Evolutionary conservation across 2,888 invertebrate species (phyloP).

Genomic region (Thereva nobilitata): DNA sequence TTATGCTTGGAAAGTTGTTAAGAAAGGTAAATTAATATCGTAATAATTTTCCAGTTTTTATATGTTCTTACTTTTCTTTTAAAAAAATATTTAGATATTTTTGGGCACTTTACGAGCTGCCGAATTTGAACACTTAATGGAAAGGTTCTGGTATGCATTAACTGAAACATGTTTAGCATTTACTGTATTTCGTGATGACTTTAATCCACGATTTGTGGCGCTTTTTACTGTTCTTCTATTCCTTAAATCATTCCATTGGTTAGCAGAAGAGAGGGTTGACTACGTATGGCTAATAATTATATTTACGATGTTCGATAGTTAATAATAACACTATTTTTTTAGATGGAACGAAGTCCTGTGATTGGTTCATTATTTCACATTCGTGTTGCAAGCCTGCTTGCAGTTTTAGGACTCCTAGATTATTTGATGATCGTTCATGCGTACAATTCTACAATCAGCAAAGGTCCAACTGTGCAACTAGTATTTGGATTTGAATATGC

Average conservation of each 20-base stretch:
- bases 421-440: conserved; percentile 90
- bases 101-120: conserved; percentile 94
- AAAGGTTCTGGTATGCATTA: conserved; percentile 98
- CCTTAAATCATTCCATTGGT: conserved; percentile 99
- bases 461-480: conserved; percentile 96
- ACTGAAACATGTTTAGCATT: conserved; percentile 99
- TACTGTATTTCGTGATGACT: conserved; percentile 98
- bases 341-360: conserved; percentile 99
- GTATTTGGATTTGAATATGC: conserved; percentile 99
- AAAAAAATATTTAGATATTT: conserved; percentile 66
- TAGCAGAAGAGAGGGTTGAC: conserved; percentile 98
- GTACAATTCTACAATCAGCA: conserved; percentile 87
- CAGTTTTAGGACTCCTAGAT: conserved; percentile 81
- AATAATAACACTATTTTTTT: conserved; percentile 39
- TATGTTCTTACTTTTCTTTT: conserved; percentile 9
- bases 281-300: conserved; percentile 79
- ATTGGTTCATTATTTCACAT: conserved; percentile 95
- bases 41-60: not conserved
- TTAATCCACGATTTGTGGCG: conserved; percentile 97
- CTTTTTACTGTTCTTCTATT: conserved; percentile 95
- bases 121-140: conserved; percentile 98
- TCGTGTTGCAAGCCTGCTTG: conserved; percentile 81
- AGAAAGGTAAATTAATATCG: conserved; percentile 66
- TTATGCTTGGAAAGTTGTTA: conserved; percentile 89
- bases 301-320: not conserved